These are phyloP conservation scores for Aphis gossypii DNA, from an alignment of 1,140 invertebrate genomes.

Conservation along the genomic window DNA sequence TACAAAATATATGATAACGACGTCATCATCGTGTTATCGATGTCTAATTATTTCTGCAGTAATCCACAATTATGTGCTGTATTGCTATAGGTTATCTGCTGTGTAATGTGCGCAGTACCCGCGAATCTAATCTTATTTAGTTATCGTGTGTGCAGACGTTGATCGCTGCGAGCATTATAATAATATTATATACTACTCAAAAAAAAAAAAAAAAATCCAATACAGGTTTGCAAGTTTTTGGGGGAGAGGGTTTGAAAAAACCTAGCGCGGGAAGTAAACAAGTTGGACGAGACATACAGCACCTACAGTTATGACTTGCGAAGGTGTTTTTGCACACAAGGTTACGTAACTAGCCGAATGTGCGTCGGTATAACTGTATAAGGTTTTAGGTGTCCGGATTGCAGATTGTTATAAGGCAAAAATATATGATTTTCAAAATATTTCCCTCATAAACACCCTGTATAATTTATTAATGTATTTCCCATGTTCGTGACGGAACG, in stretches of 20 bases:
- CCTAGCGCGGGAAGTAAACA: no score
- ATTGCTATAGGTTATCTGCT: neutral
- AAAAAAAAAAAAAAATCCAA: no score
- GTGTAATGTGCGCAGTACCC: neutral
- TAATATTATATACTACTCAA: no score
- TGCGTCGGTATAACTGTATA: neutral
- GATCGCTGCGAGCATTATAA: neutral
- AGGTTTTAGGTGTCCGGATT: no score
- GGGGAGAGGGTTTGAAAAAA: neutral
- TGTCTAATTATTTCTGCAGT: neutral
- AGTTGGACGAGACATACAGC: no score
- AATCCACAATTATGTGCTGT: neutral
- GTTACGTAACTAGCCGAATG: neutral
- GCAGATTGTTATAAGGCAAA: neutral
- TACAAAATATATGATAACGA: neutral
- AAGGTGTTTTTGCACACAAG: no score
- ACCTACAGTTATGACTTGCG: no score
- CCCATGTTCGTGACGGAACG: slow-evolving; percentile 31
- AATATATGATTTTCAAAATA: neutral
- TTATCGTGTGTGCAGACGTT: neutral
- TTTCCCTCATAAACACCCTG: neutral
- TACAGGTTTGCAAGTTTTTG: no score
- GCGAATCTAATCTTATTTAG: neutral
- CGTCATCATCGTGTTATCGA: neutral
- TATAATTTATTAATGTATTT: neutral